These are phyloP conservation scores for Lophotis ruficrista DNA, from an alignment of 2,113 vertebrate genomes.

Conservation along the genomic window DNA sequence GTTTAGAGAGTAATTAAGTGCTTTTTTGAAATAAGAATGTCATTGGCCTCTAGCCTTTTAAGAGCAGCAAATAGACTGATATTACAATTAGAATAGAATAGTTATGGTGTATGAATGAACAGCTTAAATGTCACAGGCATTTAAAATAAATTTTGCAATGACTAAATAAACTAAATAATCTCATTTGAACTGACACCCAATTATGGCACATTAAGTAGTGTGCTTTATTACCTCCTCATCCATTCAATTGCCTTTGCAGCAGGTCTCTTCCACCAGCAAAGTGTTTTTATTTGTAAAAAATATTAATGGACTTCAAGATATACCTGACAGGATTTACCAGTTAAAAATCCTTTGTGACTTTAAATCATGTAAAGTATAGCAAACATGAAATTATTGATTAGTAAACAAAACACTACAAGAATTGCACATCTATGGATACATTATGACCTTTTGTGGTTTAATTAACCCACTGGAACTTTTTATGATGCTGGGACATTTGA, in stretches of 20 bases:
- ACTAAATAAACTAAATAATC: slow-evolving; percentile 75
- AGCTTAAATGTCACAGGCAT: slow-evolving; percentile 70
- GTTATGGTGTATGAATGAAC: slow-evolving; percentile 62
- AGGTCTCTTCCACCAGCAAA: background rate
- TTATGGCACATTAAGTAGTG: slow-evolving; percentile 64
- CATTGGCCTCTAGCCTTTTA: slow-evolving; percentile 65
- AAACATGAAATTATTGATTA: background rate
- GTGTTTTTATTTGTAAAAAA: background rate
- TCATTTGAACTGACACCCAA: slow-evolving; percentile 67
- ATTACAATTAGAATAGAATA: slow-evolving; percentile 46
- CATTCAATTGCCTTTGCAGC: slow-evolving; percentile 45
- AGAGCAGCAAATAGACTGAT: slow-evolving; percentile 50
- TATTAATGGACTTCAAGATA: background rate
- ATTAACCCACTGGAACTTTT: background rate
- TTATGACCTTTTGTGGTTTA: background rate
- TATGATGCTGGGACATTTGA: background rate
- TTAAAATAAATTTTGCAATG: slow-evolving; percentile 67
- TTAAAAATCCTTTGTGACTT: background rate
- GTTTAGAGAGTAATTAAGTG: slow-evolving; percentile 43
- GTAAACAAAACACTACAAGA: slow-evolving; percentile 5
- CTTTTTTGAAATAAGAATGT: slow-evolving; percentile 54
- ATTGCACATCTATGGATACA: background rate
- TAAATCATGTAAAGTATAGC: background rate
- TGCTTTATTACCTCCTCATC: slow-evolving; percentile 62
- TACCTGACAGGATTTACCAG: background rate